These are phyloP conservation scores for Cabera pusaria DNA, from an alignment of 2,888 invertebrate species.

Conservation along the genomic window DNA sequence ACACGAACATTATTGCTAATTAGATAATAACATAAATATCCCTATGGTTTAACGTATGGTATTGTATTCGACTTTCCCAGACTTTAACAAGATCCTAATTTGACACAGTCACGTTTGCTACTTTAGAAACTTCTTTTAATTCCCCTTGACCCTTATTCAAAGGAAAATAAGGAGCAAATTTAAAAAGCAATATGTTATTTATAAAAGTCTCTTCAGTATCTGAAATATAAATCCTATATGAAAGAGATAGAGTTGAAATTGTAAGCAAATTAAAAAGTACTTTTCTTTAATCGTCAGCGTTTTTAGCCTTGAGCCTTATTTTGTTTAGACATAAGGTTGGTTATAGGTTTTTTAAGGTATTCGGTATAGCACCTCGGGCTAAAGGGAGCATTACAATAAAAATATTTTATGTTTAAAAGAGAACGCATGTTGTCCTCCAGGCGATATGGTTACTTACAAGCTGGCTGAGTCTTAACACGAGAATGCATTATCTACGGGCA, in stretches of 20 bases:
- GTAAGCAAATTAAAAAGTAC: too few relatives aligned
- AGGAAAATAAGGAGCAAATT: too few relatives aligned
- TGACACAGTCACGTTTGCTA: slow-evolving; percentile 35
- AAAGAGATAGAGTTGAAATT: slow-evolving; percentile 3
- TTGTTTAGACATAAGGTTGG: slow-evolving; percentile 6
- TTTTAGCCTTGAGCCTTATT: too few relatives aligned
- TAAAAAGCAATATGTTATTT: slow-evolving; percentile 2
- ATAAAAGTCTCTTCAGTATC: slow-evolving; percentile 8
- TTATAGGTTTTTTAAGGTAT: slow-evolving; percentile 1
- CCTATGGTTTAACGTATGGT: too few relatives aligned
- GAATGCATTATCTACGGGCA: slow-evolving; percentile 12
- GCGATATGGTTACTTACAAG: slow-evolving; percentile 8
- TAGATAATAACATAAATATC: slow-evolving; percentile 13
- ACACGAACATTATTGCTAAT: too few relatives aligned
- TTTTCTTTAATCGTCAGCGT: background rate
- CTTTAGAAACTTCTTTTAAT: slow-evolving; percentile 10
- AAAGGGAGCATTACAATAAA: slow-evolving; percentile 42
- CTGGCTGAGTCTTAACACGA: slow-evolving; percentile 11
- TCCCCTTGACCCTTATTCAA: slow-evolving; percentile 1
- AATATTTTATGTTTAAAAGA: slow-evolving; percentile 53
- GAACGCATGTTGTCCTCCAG: slow-evolving; percentile 49
- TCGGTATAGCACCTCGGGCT: slow-evolving; percentile 37
- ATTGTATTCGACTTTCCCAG: slow-evolving; percentile 29
- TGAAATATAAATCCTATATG: slow-evolving; percentile 11
- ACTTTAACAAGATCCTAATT: slow-evolving; percentile 36